These are phyloP conservation scores for Pasiphila rectangulata DNA, from an alignment of 2,888 invertebrate species.

Conservation along the genomic window DNA sequence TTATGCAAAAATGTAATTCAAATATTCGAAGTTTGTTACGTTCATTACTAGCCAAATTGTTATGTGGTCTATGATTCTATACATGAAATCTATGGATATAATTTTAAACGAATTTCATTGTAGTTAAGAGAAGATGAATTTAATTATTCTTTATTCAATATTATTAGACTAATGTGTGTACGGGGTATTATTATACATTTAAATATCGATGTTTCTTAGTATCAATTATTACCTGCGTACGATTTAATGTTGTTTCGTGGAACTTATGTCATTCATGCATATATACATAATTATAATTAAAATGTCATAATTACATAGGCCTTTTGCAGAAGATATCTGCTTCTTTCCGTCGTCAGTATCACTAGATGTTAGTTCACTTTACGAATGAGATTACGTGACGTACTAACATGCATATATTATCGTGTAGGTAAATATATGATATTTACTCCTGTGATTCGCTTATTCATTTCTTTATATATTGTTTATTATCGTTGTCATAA, in stretches of 20 bases:
- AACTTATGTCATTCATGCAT: conserved; percentile 44
- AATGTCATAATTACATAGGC: conserved; percentile 56
- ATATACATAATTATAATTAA: conserved; percentile 40
- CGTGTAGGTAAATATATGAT: conserved; percentile 64
- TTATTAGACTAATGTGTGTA: conserved; percentile 56
- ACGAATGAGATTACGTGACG: conserved; percentile 47
- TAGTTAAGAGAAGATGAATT: conserved; percentile 67
- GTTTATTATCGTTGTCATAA: conserved; percentile 65
- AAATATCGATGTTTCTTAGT: conserved; percentile 67
- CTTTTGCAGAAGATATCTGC: conserved; percentile 46
- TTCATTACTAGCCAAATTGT: conserved; percentile 66
- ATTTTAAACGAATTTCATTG: conserved; percentile 65
- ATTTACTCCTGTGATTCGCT: conserved; percentile 76
- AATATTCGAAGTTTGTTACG: conserved; percentile 65
- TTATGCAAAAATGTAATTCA: conserved; percentile 54
- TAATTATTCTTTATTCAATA: conserved; percentile 57
- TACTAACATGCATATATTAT: conserved; percentile 55
- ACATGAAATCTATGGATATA: conserved; percentile 57
- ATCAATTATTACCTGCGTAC: conserved; percentile 47
- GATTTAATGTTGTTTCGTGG: conserved; percentile 65
- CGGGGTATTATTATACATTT: conserved; percentile 53
- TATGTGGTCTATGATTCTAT: too few relatives aligned
- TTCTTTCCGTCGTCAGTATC: conserved; percentile 30
- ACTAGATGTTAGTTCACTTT: conserved; percentile 28
- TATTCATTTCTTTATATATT: conserved; percentile 62